Base-by-base conservation (phyloP, 2,113 vertebrate species). In the Callipepla californica region DNA sequence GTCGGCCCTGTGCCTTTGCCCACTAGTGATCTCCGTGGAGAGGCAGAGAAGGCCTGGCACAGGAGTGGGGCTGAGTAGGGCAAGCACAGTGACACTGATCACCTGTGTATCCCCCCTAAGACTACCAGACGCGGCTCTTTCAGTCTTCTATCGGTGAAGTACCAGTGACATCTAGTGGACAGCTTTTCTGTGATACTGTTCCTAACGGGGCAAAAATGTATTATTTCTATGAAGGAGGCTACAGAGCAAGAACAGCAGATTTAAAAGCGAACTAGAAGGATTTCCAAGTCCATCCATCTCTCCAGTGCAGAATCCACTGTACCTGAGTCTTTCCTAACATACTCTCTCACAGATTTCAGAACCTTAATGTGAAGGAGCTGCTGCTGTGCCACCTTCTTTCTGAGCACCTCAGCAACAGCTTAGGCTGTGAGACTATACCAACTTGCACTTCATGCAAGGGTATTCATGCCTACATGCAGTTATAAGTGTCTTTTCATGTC, bases 141-240 rank as follows among this genome's bases (percentile, higher is more conserved):
- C 7, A 38, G n/a, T 14, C 74, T 15, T 6, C 19, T 55, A 94
- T 89, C 92, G 30, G 80, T 75, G 93, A 94, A 74, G 90, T 68
- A 34, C 47, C 87, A 91, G 47, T 95, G 96, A 95, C 97, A 97
- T 84, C 97, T 97, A 95, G 95, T 59, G 97, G 88, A 8, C 11
- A 36, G 40, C 63, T 34, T 32, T 42, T 20, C 87, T 15, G 5
- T 26, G 7, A n/a, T 4, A 1, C 2, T 0, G 2, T 3, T 6
- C 6, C 15, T 20, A 13, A 7, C 0, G 2, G 32, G 26, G 20
- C 7, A 82, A 51, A 66, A 4, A 4, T 1, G 0, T 2, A 6
- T 19, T 69, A 0, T 21, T 76, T 13, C 34, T 67, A 63, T 6
- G 12, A 44, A n/a, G 26, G 5, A 85, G 20, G n/a, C 45, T 48